Base-by-base conservation (phyloP, 1,140 invertebrate genomes). In the Ruditapes philippinarum region DNA sequence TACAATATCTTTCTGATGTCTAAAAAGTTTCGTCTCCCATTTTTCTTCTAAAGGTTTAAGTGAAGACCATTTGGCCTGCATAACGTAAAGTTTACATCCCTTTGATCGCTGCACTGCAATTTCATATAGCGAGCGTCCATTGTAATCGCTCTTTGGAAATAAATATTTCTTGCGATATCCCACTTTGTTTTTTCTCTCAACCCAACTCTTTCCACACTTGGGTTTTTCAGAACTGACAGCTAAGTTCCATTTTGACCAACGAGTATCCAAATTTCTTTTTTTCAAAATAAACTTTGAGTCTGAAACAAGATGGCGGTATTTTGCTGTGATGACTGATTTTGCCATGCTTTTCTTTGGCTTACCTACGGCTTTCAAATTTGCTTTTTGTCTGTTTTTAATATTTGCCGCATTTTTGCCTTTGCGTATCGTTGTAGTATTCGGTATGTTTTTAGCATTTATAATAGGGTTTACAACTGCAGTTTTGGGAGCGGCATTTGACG, bases 271-370 rank as follows among this genome's bases (percentile, higher is more conserved):
- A 31, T 57, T 73, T 36, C 68, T 31, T n/a, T 65, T 62, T 40
- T 88, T 90, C n/a, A 92, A 42, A 45, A 88, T 54, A 74, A 92
- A 92, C 25, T 90, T 85, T 22, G 88, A 60, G n/a, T 92, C 86
- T 9, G 91, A 45, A 0, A 92, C 89, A 31, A 31, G 31, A 40
- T 81, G 54, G 54, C 78, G 78, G 42, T 62, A 49, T 76, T 85
- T 85, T 88, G 83, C 60, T 62, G 42, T 74, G 83, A 88, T 57
- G n/a, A n/a, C n/a, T 49, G 86, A 22, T 78, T 31, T 40, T 3
- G 49, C 17, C 19, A 74, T 33, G 81, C 86, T 74, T 60, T 49
- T 49, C 7, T 19, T 11, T 7, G 7, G 11, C n/a, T 60, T 60
- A 5, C 57, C 17, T 14, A 5, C 5, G 11, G 11, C n/a, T 28